Evolutionary conservation across 2,797 vertebrate genomes (phyloP), one percentile per base, ranked within the genome.

Genomic region (Pipistrellus pipistrellus): DNA sequence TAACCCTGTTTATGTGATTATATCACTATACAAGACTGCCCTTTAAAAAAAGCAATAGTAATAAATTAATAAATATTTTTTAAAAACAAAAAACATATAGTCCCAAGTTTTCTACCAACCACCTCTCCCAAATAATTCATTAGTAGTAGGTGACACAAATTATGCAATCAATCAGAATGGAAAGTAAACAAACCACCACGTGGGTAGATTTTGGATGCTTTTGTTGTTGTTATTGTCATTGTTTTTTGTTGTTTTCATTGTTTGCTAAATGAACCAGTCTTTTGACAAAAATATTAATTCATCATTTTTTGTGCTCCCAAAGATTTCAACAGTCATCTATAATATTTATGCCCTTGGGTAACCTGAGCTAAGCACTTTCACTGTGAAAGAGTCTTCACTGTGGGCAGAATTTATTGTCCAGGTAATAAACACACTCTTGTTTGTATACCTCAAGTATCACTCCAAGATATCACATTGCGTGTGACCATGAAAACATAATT

Each of bases 181-280:
- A 64, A 96, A 91, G 27, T 27, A 53, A 76, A 66, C 35, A 55
- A 96, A 77, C 1, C 41, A 44, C 57, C 64, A 86, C 27, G 21
- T 51, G 10, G 1, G 7, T 88, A 68, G 35, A 12, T 80, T 86
- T 73, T 30, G 11, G 10, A 75, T 38, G 59, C 44, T 44, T 44
- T 44, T 44, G 7, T 44, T 10, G 44, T 44, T 10, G 44, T 44
- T 44, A 44, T 44, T 44, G 7, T 44, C 44, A 44, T 44, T 6
- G 4, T n/a, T 23, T 18, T 66, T 91, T 5, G 35, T 41, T 78
- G 46, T 27, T 71, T 93, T 94, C 18, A 30, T 64, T 51, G 85
- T 84, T 85, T 82, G 35, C 66, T 73, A 72, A 94, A 71, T 59
- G 23, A 93, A 32, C 20, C 59, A 84, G 7, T 92, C 69, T 81